These are phyloP conservation scores for Limosa lapponica DNA, from an alignment of 2,797 vertebrate species.

Conservation along the genomic window DNA sequence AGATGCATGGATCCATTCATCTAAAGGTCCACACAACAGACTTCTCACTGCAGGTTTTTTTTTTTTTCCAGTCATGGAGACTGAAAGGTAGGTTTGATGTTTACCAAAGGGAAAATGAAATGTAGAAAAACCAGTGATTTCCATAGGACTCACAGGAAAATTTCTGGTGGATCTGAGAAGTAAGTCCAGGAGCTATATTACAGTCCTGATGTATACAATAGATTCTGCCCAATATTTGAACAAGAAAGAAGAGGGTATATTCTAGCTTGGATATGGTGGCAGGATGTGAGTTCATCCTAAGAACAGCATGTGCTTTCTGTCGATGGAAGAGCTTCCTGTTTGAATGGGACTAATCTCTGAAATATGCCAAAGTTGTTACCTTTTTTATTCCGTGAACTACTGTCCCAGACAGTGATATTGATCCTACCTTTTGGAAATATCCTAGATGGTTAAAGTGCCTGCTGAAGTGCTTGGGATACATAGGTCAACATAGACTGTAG, in stretches of 20 bases:
- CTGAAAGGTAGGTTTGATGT: background rate
- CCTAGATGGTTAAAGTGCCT: background rate
- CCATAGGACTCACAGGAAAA: background rate
- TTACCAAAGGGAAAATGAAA: background rate
- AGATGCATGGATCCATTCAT: background rate
- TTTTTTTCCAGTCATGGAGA: background rate
- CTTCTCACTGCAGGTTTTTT: background rate
- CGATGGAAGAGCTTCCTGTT: background rate
- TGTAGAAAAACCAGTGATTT: background rate
- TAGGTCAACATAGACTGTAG: background rate
- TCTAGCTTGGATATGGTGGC: background rate
- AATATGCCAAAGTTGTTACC: background rate
- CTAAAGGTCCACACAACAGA: background rate
- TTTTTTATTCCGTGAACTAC: background rate
- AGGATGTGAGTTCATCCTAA: background rate
- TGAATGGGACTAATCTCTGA: background rate
- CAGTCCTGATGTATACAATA: background rate
- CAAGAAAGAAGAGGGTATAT: background rate
- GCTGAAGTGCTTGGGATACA: background rate
- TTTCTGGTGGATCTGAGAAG: background rate
- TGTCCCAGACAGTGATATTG: background rate
- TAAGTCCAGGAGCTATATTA: background rate
- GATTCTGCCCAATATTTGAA: background rate
- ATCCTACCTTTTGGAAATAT: background rate
- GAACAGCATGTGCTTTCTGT: background rate